phyloP scores from a whole-genome alignment of 1,140 invertebrate genomes.

The Phenacoccus solenopsis region DNA sequence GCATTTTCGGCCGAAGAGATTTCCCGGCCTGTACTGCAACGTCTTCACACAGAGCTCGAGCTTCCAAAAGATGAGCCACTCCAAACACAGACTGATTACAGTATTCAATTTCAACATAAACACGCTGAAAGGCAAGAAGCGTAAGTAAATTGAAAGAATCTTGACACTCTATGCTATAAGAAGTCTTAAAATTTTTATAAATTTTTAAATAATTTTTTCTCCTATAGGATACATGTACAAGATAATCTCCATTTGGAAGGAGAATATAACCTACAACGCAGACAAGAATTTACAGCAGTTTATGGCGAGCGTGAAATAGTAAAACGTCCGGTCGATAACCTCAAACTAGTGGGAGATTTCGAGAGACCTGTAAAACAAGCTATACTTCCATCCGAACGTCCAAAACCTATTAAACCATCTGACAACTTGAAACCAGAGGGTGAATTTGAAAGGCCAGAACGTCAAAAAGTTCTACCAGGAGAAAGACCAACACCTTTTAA shows the following conservation, averaged over 20 bases:
- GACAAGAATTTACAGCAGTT: constrained; percentile 25
- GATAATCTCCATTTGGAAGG: constrained; percentile 44
- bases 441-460: constrained; percentile 41
- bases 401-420: constrained; percentile 35
- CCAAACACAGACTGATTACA: neutral
- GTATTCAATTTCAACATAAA: neutral
- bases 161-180: no score
- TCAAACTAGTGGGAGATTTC: constrained; percentile 23
- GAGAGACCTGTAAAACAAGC: constrained; percentile 31
- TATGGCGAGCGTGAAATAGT: constrained; percentile 41
- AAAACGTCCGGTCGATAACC: constrained; percentile 42
- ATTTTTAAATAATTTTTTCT: constrained; percentile 5
- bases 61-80: neutral
- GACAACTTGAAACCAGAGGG: constrained; percentile 48
- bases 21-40: neutral
- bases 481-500: constrained; percentile 37
- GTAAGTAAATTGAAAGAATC: neutral
- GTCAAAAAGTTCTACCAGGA: constrained; percentile 28
- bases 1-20: neutral
- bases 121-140: neutral
- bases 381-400: constrained; percentile 35
- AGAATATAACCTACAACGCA: constrained; percentile 38
- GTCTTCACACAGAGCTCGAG: neutral
- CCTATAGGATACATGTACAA: constrained; percentile 30
- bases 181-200: neutral